phyloP scores from a whole-genome alignment of 1,140 invertebrate genomes.

The Laodelphax striatellus region DNA sequence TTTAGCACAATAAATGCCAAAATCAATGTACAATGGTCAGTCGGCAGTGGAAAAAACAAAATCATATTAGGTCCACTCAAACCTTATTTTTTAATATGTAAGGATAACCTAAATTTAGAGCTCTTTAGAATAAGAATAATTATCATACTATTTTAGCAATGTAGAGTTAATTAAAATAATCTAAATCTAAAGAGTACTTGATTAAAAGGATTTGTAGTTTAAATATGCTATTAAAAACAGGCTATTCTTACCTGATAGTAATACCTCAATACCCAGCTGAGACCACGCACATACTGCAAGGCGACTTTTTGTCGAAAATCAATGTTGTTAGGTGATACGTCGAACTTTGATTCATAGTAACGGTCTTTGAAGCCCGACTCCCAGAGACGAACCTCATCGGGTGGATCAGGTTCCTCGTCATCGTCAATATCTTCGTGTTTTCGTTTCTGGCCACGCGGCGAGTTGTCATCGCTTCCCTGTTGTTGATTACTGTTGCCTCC shows the following conservation, averaged over 20 bases:
- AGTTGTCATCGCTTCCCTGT: slow-evolving; percentile 5
- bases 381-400: slow-evolving; percentile 92
- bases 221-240: no score
- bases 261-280: slow-evolving; percentile 97
- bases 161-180: no score
- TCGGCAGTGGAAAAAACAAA: no score
- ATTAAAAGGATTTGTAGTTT: no score
- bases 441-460: slow-evolving; percentile 34
- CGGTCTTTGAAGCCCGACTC: slow-evolving; percentile 96
- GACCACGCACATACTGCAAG: slow-evolving; percentile 84
- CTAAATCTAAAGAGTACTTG: no score
- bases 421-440: slow-evolving; percentile 32
- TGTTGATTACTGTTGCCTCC: not conserved
- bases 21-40: no score
- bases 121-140: no score
- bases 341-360: slow-evolving; percentile 97
- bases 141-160: no score
- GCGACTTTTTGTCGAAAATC: slow-evolving; percentile 77
- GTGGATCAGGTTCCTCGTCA: slow-evolving; percentile 63
- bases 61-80: no score
- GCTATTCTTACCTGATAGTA: slow-evolving; percentile 79
- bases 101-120: no score
- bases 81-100: no score
- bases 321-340: slow-evolving; percentile 65
- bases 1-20: no score